These are phyloP conservation scores for Marisa cornuarietis DNA, from an alignment of 1,140 invertebrate species.

Conservation along the genomic window DNA sequence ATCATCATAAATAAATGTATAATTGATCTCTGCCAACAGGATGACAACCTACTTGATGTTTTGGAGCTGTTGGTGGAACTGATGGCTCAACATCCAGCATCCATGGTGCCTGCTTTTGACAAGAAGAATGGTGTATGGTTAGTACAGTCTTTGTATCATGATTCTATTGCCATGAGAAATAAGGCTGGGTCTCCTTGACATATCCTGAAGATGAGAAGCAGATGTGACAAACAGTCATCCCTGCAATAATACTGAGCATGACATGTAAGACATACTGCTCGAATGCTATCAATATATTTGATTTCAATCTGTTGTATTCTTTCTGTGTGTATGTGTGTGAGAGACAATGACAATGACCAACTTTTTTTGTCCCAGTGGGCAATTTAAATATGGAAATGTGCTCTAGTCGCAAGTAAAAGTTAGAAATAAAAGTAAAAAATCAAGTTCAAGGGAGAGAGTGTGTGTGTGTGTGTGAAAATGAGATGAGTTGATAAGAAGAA, in stretches of 20 bases:
- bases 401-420: too few species aligned
- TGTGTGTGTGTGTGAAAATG: too few species aligned
- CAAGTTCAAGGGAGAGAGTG: too few species aligned
- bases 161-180: too few species aligned
- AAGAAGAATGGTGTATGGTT: slow-evolving; percentile 89
- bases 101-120: slow-evolving; percentile 99
- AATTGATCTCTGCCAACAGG: slow-evolving; percentile 69
- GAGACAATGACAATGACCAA: too few species aligned
- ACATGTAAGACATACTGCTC: not conserved
- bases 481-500: too few species aligned
- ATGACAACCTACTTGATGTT: slow-evolving; percentile 98
- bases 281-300: too few species aligned
- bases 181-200: not conserved
- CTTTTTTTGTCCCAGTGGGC: too few species aligned
- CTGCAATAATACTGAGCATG: not conserved
- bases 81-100: slow-evolving; percentile 97
- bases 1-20: too few species aligned
- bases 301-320: not conserved
- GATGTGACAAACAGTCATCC: not conserved
- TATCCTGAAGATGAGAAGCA: not conserved
- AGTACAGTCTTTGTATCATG: not conserved
- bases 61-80: slow-evolving; percentile 95
- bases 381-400: too few species aligned
- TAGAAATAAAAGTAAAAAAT: too few species aligned
- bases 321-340: not conserved